Conservation (phyloP, 2,797 vertebrate genomes). For the Myotis pilosus region DNA sequence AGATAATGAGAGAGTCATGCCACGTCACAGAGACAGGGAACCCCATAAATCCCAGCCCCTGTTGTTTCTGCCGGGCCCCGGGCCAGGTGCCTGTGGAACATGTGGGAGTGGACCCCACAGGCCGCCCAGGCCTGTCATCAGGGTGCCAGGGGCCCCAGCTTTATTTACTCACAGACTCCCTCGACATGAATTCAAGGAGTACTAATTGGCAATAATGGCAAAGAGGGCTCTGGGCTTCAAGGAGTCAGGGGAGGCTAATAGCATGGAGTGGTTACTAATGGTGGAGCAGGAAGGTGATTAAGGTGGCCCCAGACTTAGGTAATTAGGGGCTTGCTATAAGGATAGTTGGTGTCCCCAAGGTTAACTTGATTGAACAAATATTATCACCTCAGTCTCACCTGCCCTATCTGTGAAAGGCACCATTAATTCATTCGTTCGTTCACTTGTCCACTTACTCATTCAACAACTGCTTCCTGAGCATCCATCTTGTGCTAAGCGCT, state of each 20-base stretch:
- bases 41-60: background rate
- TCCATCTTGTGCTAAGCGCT: background rate
- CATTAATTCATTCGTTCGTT: background rate
- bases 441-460: background rate
- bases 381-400: background rate
- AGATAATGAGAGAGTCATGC: background rate
- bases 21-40: background rate
- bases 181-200: background rate
- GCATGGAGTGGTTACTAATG: conserved; percentile 33
- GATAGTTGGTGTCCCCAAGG: background rate
- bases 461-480: background rate
- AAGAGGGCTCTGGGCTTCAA: background rate
- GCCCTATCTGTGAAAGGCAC: background rate
- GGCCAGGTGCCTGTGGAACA: background rate
- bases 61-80: background rate
- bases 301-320: conserved; percentile 29
- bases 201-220: conserved; percentile 47
- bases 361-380: background rate
- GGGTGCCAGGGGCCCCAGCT: background rate
- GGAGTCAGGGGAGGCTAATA: conserved; percentile 12
- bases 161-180: background rate
- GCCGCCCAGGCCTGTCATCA: conserved; percentile 13
- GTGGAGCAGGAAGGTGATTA: conserved; percentile 61
- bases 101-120: background rate
- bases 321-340: conserved; percentile 61